Conservation (phyloP, 2,113 vertebrate species). For the Tiliqua scincoides region DNA sequence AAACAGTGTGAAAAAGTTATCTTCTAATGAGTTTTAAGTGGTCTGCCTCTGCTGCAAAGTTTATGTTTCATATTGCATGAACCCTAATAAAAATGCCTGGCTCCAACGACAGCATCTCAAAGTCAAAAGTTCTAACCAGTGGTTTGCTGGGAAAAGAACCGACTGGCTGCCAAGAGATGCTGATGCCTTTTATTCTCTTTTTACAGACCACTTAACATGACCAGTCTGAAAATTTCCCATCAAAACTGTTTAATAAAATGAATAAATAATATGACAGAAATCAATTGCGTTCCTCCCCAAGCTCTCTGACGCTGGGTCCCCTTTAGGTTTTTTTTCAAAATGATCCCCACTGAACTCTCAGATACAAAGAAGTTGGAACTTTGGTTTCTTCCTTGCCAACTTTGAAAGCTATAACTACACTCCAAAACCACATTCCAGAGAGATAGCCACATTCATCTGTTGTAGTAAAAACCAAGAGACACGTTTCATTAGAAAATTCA, state of each 20-base stretch:
- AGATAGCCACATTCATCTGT: no score
- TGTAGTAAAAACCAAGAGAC: no score
- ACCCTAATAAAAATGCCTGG: fast-evolving
- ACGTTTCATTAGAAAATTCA: no score
- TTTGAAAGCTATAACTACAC: no score
- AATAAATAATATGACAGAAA: not conserved
- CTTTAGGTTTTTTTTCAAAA: not conserved
- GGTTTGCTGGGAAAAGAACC: not conserved
- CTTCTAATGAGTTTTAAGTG: not conserved
- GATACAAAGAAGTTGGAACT: not conserved
- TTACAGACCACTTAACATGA: not conserved
- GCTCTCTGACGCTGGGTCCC: not conserved
- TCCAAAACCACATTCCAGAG: no score
- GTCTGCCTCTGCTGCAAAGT: fast-evolving
- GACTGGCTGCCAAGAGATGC: constrained; percentile 17
- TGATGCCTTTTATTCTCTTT: not conserved
- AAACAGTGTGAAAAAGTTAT: not conserved
- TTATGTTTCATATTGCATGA: constrained; percentile 1
- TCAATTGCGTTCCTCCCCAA: not conserved
- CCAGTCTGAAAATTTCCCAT: constrained; percentile 16
- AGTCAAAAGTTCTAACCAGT: not conserved
- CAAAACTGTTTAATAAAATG: no score
- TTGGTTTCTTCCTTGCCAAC: not conserved
- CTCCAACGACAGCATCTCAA: not conserved
- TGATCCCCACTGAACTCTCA: not conserved